Percentiles rank a stretch among this genome's conserved stretches.
These are phyloP conservation scores for Gambusia holbrooki DNA, from an alignment of 2,113 vertebrate genomes.

Conservation along the genomic window DNA sequence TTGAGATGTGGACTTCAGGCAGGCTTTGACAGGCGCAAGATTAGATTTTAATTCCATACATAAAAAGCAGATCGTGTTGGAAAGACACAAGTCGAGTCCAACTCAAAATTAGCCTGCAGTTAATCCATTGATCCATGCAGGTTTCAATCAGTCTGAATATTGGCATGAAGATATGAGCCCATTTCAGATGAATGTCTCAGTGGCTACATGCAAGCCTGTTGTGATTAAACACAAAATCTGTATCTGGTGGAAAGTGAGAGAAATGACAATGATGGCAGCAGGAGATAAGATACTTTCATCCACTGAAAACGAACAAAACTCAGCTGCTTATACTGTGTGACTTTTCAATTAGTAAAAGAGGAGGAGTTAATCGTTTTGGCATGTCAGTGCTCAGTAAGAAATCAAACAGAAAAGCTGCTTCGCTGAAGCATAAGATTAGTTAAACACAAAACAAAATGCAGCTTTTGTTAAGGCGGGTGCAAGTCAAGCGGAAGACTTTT, in stretches of 20 bases:
- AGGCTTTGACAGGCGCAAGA: slow-evolving; percentile 21
- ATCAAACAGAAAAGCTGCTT: slow-evolving; percentile 25
- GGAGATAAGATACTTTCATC: slow-evolving; percentile 50
- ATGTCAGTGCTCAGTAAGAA: slow-evolving; percentile 18
- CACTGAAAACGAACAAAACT: slow-evolving; percentile 45
- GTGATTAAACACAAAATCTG: slow-evolving; percentile 32
- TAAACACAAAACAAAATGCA: slow-evolving; percentile 7
- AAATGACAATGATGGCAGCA: slow-evolving; percentile 30
- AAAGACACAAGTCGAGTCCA: not conserved
- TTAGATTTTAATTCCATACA: not conserved
- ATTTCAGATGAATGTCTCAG: slow-evolving; percentile 17
- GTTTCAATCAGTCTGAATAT: not conserved
- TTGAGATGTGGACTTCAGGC: not conserved
- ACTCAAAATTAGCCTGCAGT: slow-evolving; percentile 1
- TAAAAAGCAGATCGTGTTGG: not conserved
- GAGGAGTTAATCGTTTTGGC: slow-evolving; percentile 46
- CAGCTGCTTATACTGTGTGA: slow-evolving; percentile 19
- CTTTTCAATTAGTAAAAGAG: not conserved
- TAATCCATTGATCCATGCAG: slow-evolving; percentile 27
- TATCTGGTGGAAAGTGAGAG: slow-evolving; percentile 29
- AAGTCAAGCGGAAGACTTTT: slow-evolving; percentile 35
- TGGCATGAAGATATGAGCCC: slow-evolving; percentile 11
- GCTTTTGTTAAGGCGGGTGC: slow-evolving; percentile 46
- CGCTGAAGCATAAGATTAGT: slow-evolving; percentile 43
- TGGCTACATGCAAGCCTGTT: slow-evolving; percentile 33